A percentile compares a stretch with the other conserved stretches of the same genome.
Evolutionary conservation across 2,888 invertebrate species (phyloP).

Genomic region (Orthonevra nobilis): DNA sequence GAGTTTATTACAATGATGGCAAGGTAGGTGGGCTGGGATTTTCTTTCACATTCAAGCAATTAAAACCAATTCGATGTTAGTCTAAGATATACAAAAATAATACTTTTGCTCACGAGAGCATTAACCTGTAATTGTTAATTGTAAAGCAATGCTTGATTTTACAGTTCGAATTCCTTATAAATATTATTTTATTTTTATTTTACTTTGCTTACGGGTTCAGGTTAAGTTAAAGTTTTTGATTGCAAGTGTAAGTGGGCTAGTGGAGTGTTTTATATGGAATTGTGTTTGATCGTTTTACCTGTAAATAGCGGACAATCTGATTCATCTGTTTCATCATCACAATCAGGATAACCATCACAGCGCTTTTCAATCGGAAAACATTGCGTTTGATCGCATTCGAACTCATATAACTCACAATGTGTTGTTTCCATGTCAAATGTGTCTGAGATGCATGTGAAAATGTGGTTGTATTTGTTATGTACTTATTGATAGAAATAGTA

Average conservation of each 20-base stretch:
- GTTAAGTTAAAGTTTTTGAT: not conserved
- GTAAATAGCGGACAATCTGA: conserved; percentile 78
- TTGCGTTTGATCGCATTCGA: conserved; percentile 78
- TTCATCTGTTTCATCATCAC: conserved; percentile 84
- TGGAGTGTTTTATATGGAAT: conserved; percentile 4
- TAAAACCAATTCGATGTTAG: conserved; percentile 52
- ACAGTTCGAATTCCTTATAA: too few species aligned
- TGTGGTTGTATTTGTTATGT: conserved; percentile 22
- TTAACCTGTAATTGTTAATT: not conserved
- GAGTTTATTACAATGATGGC: not conserved
- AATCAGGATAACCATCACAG: conserved; percentile 84
- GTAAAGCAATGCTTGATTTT: too few species aligned
- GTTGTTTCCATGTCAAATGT: conserved; percentile 74
- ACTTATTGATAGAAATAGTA: too few species aligned
- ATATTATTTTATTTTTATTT: not conserved
- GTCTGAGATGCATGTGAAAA: conserved; percentile 68
- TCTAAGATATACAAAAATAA: not conserved
- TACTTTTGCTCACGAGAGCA: too few species aligned
- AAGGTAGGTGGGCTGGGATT: not conserved
- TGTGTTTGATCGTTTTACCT: conserved; percentile 76
- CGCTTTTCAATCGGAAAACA: conserved; percentile 81
- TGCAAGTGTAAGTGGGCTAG: conserved; percentile 5
- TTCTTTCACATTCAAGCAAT: conserved; percentile 5
- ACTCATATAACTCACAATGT: conserved; percentile 78
- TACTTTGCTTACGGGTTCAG: not conserved